Conservation (phyloP, 2,113 vertebrate genomes). For the Peromyscus maniculatus region DNA sequence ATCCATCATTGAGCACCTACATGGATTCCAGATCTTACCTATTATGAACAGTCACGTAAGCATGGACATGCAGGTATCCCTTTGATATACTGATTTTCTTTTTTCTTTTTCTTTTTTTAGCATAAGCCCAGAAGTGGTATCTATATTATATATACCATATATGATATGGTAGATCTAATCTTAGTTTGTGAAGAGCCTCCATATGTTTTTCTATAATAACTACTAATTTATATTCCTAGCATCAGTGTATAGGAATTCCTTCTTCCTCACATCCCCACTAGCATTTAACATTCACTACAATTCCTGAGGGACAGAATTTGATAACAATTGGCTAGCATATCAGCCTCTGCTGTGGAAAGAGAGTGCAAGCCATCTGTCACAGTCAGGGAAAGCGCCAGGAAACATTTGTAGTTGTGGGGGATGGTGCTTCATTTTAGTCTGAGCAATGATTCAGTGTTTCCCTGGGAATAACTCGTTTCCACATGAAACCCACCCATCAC, state of each 20-base stretch:
- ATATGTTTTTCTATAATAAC: background rate
- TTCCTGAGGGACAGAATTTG: constrained; percentile 5
- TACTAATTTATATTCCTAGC: background rate
- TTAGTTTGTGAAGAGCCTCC: background rate
- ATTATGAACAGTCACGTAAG: background rate
- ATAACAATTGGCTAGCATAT: background rate
- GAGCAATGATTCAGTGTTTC: background rate
- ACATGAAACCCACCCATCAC: background rate
- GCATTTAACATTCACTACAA: background rate
- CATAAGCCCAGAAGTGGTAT: background rate
- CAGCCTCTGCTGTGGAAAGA: background rate
- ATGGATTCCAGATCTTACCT: background rate
- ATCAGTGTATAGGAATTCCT: background rate
- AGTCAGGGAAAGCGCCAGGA: background rate
- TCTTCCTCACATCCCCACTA: background rate
- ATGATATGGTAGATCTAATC: background rate
- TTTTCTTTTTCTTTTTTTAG: background rate
- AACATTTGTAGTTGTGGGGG: background rate
- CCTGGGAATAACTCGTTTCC: background rate
- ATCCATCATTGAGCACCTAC: background rate
- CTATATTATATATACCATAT: background rate
- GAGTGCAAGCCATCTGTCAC: background rate
- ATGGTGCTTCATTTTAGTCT: background rate
- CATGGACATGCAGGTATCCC: no score
- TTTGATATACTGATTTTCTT: background rate